A percentile compares a stretch with the other conserved stretches of the same genome.
These are phyloP conservation scores for Phortica magna DNA, from an alignment of 2,888 invertebrate genomes.

Conservation along the genomic window DNA sequence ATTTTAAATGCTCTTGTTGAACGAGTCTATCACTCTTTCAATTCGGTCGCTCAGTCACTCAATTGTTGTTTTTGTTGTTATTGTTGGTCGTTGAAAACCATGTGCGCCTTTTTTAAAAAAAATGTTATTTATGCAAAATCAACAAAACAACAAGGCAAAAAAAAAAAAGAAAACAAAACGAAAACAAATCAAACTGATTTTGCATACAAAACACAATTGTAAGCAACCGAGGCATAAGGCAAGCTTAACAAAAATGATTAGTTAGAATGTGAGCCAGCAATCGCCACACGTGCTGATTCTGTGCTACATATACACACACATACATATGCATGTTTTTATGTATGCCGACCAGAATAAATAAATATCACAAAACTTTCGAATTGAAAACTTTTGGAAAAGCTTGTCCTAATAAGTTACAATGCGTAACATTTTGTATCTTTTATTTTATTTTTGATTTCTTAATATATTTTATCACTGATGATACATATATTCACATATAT, in stretches of 20 bases:
- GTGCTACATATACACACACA: too few species aligned
- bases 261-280: too few species aligned
- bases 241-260: neutral
- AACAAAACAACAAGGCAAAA: neutral
- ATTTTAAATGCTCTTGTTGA: conserved; percentile 28
- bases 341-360: too few species aligned
- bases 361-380: too few species aligned
- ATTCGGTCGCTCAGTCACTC: neutral
- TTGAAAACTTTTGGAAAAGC: too few species aligned
- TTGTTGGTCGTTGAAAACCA: neutral
- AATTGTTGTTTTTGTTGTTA: conserved; percentile 2
- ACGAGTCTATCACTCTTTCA: conserved; percentile 13
- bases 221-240: neutral
- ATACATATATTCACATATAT: too few species aligned
- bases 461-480: too few species aligned
- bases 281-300: too few species aligned
- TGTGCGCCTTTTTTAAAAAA: conserved; percentile 14
- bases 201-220: conserved; percentile 15
- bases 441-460: too few species aligned
- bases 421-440: too few species aligned
- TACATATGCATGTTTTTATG: too few species aligned
- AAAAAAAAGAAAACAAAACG: neutral
- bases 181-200: conserved; percentile 9
- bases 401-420: too few species aligned
- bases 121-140: conserved; percentile 16